phyloP scores from a whole-genome alignment of 1,140 invertebrate species.

The Trichogramma pretiosum region DNA sequence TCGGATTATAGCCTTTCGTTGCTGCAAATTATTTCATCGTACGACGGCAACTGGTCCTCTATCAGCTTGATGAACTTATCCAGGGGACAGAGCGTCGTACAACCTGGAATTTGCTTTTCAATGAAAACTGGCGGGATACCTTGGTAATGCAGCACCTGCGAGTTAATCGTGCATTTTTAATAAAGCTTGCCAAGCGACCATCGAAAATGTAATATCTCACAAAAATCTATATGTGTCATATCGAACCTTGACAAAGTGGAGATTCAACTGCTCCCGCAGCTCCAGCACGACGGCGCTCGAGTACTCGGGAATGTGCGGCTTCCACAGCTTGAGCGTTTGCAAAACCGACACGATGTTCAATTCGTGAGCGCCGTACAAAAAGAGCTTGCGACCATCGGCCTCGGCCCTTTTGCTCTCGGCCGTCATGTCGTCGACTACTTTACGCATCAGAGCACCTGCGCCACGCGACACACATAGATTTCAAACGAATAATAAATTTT shows the following conservation, averaged over 20 bases:
- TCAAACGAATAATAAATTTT: background rate
- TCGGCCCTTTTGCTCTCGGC: background rate
- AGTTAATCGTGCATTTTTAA: too few relatives aligned
- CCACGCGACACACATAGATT: too few relatives aligned
- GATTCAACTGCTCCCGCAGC: slow-evolving; percentile 20
- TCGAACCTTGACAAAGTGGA: slow-evolving; percentile 24
- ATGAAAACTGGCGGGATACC: slow-evolving; percentile 11
- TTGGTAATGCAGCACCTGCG: slow-evolving; percentile 18
- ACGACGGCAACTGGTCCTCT: slow-evolving; percentile 14
- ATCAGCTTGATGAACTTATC: slow-evolving; percentile 15
- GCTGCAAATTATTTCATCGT: slow-evolving; percentile 21
- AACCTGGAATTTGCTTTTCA: slow-evolving; percentile 16
- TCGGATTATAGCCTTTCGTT: too few relatives aligned
- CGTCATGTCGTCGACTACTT: slow-evolving; percentile 5
- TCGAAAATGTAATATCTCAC: too few relatives aligned
- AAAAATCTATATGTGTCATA: background rate
- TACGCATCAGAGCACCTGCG: slow-evolving; percentile 1
- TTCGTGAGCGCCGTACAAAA: slow-evolving; percentile 59
- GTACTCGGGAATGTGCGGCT: slow-evolving; percentile 50
- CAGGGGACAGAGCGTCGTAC: slow-evolving; percentile 17
- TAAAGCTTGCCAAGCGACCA: too few relatives aligned
- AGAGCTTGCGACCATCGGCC: slow-evolving; percentile 38
- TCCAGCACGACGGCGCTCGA: slow-evolving; percentile 43
- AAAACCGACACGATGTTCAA: slow-evolving; percentile 59
- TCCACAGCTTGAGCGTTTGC: slow-evolving; percentile 53